Evolutionary conservation across 1,140 invertebrate genomes (phyloP), one percentile per base, ranked within the genome.

Genomic region (Lasioglossum baleicum): DNA sequence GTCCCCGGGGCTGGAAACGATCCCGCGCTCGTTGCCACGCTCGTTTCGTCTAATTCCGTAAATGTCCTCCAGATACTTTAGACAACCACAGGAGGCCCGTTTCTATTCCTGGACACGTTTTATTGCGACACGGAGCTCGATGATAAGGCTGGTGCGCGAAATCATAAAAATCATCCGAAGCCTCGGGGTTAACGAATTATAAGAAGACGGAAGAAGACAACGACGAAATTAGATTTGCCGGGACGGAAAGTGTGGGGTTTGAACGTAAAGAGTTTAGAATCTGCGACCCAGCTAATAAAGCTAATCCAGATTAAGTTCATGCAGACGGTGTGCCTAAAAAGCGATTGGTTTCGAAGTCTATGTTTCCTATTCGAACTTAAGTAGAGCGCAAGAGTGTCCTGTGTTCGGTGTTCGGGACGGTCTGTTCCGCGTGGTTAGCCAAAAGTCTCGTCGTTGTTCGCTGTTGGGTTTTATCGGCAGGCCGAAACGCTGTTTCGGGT

Each of bases 41-140:
- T 5, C 26, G 60, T 22, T 44, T 70, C 75, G n/a, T 77, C 75
- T 77, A 70, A 77, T 77, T 77, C 75, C 66, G 75, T 70, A 51
- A 70, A 77, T 40, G 67, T 77, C 67, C 67, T 70, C 75, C 51
- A 60, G 67, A 77, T 51, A 58, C 56, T 63, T 60, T 17, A 15
- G 4, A 3, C 44, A 13, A 6, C 2, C 20, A 20, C 15, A 26
- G n/a, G 60, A 60, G 35, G 13, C 13, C n/a, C 7, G 26, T 15
- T 70, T 63, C 67, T 70, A 77, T 77, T 77, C 58, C n/a, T 11
- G 53, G 74, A 22, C 0, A 6, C n/a, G 60, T 69, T 20, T 51
- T 17, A 7, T 42, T 40, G 74, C 22, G 58, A 48, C 15, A 40
- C 5, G n/a, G 6, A 58, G 20, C 56, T n/a, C 56, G 56, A n/a